These are phyloP conservation scores for Eupithecia insigniata DNA, from an alignment of 2,888 invertebrate genomes.

Conservation along the genomic window DNA sequence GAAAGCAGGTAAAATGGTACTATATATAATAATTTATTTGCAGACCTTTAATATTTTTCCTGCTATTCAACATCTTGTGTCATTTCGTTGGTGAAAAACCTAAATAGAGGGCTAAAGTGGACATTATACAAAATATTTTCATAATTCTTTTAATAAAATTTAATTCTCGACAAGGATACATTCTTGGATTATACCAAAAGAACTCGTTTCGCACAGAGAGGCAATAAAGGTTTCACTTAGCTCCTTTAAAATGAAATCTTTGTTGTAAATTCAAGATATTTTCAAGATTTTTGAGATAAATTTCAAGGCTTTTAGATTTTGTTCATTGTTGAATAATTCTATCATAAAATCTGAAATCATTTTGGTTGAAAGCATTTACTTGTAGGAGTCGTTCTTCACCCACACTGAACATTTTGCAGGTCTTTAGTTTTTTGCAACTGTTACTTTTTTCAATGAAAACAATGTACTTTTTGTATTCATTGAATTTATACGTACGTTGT, in stretches of 20 bases:
- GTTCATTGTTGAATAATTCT: background rate
- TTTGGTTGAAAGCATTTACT: background rate
- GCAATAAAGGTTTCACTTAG: slow-evolving; percentile 33
- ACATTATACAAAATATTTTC: slow-evolving; percentile 48
- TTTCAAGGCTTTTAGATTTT: background rate
- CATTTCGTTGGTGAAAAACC: slow-evolving; percentile 51
- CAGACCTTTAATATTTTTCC: slow-evolving; percentile 45
- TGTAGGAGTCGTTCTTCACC: background rate
- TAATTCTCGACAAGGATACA: slow-evolving; percentile 35
- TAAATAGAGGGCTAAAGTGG: slow-evolving; percentile 51
- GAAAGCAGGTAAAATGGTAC: too few relatives aligned
- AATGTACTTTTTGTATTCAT: background rate
- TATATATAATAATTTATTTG: too few relatives aligned
- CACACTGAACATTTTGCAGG: background rate
- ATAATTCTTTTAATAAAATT: slow-evolving; percentile 44
- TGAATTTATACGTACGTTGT: background rate
- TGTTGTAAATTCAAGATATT: slow-evolving; percentile 21
- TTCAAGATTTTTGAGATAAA: slow-evolving; percentile 2
- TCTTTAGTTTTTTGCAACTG: background rate
- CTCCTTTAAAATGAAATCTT: slow-evolving; percentile 42
- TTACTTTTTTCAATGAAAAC: background rate
- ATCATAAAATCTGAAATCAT: background rate
- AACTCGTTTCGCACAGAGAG: slow-evolving; percentile 33
- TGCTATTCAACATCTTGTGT: slow-evolving; percentile 58
- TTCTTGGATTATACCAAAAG: slow-evolving; percentile 36